Percentiles rank a stretch among this genome's conserved stretches.
phyloP scores from a whole-genome alignment of 2,888 invertebrate species.

The Drosophila differens region DNA sequence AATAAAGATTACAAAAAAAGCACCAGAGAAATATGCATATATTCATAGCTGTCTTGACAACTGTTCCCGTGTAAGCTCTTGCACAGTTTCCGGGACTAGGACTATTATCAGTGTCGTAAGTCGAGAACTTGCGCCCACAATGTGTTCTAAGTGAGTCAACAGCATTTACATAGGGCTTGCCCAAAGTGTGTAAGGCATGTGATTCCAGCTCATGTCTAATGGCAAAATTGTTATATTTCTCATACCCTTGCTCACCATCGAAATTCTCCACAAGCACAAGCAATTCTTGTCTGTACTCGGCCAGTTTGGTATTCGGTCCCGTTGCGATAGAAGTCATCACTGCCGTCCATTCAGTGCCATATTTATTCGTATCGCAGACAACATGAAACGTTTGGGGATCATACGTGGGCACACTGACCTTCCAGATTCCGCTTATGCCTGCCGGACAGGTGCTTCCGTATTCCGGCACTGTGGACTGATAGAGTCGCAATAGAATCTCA shows the following conservation, averaged over 20 bases:
- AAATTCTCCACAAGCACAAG: slow-evolving; percentile 35
- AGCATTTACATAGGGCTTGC: slow-evolving; percentile 29
- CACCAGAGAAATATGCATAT: neutral
- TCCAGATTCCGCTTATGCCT: slow-evolving; percentile 5
- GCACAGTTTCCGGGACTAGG: no score
- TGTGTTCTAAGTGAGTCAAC: slow-evolving; percentile 44
- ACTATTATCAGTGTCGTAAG: slow-evolving; percentile 8
- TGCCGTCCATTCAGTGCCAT: slow-evolving; percentile 48
- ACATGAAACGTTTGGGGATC: slow-evolving; percentile 43
- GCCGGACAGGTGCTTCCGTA: slow-evolving; percentile 28
- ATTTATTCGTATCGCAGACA: slow-evolving; percentile 34
- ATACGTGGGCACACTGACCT: slow-evolving; percentile 21
- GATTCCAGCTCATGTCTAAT: slow-evolving; percentile 16
- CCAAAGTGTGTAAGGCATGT: slow-evolving; percentile 22
- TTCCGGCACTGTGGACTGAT: neutral
- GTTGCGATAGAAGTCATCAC: slow-evolving; percentile 29
- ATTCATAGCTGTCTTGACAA: no score
- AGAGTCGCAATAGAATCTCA: neutral
- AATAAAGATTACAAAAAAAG: neutral
- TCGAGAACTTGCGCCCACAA: slow-evolving; percentile 36
- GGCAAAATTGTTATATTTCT: slow-evolving; percentile 38
- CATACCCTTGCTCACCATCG: neutral
- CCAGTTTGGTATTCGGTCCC: slow-evolving; percentile 48
- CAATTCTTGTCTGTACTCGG: slow-evolving; percentile 28
- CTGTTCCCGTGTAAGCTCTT: no score